phyloP scores from a whole-genome alignment of 2,797 vertebrate genomes.

The Parambassis ranga region DNA sequence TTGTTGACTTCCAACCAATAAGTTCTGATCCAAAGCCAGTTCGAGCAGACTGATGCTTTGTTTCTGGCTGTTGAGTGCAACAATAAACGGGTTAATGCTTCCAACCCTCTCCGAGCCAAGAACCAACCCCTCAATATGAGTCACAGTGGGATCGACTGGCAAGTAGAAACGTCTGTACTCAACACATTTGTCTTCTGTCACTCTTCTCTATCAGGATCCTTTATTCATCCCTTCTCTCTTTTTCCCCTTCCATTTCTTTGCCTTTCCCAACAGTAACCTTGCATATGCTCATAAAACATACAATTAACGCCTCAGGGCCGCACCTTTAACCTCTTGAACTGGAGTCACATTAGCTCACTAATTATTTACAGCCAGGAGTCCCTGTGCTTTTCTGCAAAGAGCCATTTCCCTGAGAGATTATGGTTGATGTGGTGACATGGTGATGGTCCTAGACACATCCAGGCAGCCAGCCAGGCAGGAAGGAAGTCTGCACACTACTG shows the following conservation, averaged over 20 bases:
- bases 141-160: conserved; percentile 70
- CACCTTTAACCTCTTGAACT: conserved; percentile 37
- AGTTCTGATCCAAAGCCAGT: conserved; percentile 59
- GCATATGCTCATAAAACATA: conserved; percentile 8
- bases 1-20: conserved; percentile 60
- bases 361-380: conserved; percentile 33
- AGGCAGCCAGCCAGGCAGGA: conserved; percentile 3
- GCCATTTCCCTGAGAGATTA: conserved; percentile 18
- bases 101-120: conserved; percentile 48
- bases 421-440: conserved; percentile 25
- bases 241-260: not conserved
- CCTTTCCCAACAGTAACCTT: not conserved
- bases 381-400: conserved; percentile 1
- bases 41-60: conserved; percentile 58
- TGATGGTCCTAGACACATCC: conserved; percentile 37
- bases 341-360: conserved; percentile 15
- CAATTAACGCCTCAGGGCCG: conserved; percentile 12
- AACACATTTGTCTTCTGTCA: conserved; percentile 51
- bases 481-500: conserved; percentile 24
- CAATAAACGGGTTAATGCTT: conserved; percentile 67
- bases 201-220: conserved; percentile 8
- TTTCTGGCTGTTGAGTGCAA: conserved; percentile 59
- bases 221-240: not conserved
- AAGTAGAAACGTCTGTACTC: conserved; percentile 50
- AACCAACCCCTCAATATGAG: conserved; percentile 61